These are phyloP conservation scores for Mustela lutreola DNA, from an alignment of 2,113 vertebrate species.

Conservation along the genomic window DNA sequence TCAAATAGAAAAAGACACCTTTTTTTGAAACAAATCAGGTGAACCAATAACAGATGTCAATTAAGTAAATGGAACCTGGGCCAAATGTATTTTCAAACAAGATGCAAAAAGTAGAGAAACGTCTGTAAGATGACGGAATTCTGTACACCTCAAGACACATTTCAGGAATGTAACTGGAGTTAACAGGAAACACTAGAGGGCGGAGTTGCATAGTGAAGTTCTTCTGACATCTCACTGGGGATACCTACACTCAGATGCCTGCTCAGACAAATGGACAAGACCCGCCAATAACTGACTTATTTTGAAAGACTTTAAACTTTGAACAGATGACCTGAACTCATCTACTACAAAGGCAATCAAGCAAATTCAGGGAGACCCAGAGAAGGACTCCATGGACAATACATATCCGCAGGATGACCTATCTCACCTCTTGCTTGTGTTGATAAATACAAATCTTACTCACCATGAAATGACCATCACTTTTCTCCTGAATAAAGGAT, in stretches of 20 bases:
- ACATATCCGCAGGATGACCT: neutral
- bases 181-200: conserved; percentile 69
- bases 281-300: neutral
- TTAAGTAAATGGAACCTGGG: neutral
- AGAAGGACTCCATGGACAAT: neutral
- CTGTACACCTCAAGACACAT: neutral
- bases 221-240: neutral
- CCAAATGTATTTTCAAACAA: conserved; percentile 9
- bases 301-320: conserved; percentile 29
- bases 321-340: neutral
- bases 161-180: neutral
- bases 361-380: neutral
- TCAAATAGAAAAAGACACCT: neutral
- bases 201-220: conserved; percentile 6
- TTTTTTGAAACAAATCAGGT: neutral
- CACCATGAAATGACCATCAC: neutral
- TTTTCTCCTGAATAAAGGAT: conserved; percentile 49
- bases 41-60: neutral
- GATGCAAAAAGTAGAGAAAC: neutral
- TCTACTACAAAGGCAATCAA: neutral
- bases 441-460: conserved; percentile 30
- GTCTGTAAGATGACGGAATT: neutral
- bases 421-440: neutral
- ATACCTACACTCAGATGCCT: neutral
- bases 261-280: neutral